Conservation (phyloP, 2,113 vertebrate species). For the Clarias gariepinus region DNA sequence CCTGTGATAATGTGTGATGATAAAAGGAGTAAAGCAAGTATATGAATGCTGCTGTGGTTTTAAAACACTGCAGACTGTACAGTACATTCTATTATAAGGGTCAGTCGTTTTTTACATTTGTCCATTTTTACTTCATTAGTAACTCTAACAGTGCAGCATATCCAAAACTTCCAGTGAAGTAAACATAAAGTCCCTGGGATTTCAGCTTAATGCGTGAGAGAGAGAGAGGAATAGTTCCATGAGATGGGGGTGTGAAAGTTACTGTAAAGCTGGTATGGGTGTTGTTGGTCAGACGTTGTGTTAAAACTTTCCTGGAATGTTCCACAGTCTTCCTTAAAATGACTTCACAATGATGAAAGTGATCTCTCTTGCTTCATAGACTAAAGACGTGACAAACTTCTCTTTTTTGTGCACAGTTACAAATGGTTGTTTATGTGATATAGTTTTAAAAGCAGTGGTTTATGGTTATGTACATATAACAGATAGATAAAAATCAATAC, state of each 20-base stretch:
- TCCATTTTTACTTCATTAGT: not conserved
- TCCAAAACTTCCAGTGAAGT: not conserved
- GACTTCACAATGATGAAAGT: slow-evolving; percentile 19
- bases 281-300: not conserved
- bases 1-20: not conserved
- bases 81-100: not conserved
- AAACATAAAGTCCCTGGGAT: not conserved
- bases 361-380: slow-evolving; percentile 17
- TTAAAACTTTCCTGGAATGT: slow-evolving; percentile 25
- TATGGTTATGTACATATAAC: not conserved
- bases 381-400: slow-evolving; percentile 6
- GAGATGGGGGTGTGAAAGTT: slow-evolving; percentile 4
- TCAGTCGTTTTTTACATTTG: not conserved
- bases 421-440: not conserved
- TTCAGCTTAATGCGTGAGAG: not conserved
- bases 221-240: not conserved
- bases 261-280: slow-evolving; percentile 14
- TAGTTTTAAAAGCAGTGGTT: not conserved
- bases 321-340: not conserved
- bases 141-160: not conserved
- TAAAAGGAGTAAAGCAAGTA: not conserved
- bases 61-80: not conserved
- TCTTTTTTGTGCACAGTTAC: slow-evolving; percentile 11
- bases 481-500: not conserved
- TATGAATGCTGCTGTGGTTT: not conserved